Percentiles rank a stretch among this genome's conserved stretches.
phyloP scores from a whole-genome alignment of 2,888 invertebrate genomes.

The Ctena decussata region DNA sequence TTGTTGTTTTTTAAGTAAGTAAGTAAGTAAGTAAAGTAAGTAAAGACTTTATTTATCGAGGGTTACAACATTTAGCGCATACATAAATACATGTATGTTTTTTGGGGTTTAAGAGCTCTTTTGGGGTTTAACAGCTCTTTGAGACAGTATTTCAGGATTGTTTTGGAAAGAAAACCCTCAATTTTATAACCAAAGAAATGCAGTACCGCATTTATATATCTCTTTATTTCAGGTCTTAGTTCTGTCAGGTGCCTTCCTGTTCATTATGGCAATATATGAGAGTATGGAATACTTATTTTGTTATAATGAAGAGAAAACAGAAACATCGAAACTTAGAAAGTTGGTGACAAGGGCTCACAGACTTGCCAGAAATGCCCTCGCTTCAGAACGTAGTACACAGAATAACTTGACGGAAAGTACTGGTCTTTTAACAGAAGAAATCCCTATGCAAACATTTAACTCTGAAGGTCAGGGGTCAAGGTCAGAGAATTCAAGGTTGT shows the following conservation, averaged over 20 bases:
- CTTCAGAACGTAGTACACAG: not conserved
- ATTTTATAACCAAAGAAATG: too few species aligned
- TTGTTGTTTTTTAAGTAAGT: too few species aligned
- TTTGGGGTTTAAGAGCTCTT: too few species aligned
- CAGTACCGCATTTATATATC: too few species aligned
- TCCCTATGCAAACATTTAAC: constrained; percentile 63
- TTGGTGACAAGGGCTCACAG: constrained; percentile 56
- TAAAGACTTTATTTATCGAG: too few species aligned
- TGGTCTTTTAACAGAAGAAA: constrained; percentile 54
- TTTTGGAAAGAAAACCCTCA: too few species aligned
- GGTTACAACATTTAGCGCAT: too few species aligned
- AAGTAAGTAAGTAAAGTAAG: too few species aligned
- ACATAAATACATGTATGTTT: too few species aligned
- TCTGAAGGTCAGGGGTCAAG: constrained; percentile 12
- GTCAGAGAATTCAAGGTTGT: constrained; percentile 1
- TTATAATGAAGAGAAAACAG: constrained; percentile 84
- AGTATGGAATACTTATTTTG: constrained; percentile 83
- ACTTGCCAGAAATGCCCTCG: constrained; percentile 39
- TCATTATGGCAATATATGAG: constrained; percentile 82
- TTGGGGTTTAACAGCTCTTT: too few species aligned
- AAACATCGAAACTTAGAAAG: constrained; percentile 64
- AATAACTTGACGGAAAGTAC: constrained; percentile 23
- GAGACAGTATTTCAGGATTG: too few species aligned
- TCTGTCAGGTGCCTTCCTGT: constrained; percentile 77
- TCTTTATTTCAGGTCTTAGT: constrained; percentile 75